phyloP scores from a whole-genome alignment of 2,797 vertebrate species.

The Phrynocephalus forsythii region DNA sequence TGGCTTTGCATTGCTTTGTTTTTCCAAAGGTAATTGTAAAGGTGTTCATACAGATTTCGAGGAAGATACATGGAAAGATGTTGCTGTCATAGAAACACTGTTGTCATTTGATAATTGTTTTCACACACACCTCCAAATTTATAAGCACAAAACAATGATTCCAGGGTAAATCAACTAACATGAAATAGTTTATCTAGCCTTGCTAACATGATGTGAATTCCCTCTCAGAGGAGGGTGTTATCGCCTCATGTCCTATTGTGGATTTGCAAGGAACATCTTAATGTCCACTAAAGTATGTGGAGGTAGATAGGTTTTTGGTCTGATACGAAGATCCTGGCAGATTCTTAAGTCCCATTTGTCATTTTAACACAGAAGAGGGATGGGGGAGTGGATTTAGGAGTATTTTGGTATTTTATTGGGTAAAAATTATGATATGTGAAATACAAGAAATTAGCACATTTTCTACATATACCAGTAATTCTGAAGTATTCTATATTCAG shows the following conservation, averaged over 20 bases:
- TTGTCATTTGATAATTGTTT: conserved; percentile 14
- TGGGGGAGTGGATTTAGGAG: background rate
- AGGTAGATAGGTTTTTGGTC: background rate
- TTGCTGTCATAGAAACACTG: background rate
- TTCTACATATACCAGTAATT: background rate
- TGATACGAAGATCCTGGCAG: background rate
- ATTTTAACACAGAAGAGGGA: background rate
- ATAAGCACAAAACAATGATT: background rate
- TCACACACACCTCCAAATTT: background rate
- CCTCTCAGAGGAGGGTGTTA: background rate
- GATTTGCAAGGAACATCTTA: background rate
- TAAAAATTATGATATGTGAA: background rate
- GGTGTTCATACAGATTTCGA: conserved; percentile 16
- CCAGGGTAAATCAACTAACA: background rate
- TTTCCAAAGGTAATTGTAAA: conserved; percentile 37
- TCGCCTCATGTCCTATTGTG: background rate
- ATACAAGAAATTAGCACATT: background rate
- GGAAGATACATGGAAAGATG: background rate
- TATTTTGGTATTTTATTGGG: background rate
- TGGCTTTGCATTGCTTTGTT: no score
- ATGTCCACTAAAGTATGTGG: no score
- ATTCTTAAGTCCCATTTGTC: background rate
- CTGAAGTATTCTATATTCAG: background rate
- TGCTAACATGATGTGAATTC: background rate
- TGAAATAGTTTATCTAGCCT: background rate